Conservation (phyloP, 1,140 invertebrate species). For the Aphaenogaster floridana region DNA sequence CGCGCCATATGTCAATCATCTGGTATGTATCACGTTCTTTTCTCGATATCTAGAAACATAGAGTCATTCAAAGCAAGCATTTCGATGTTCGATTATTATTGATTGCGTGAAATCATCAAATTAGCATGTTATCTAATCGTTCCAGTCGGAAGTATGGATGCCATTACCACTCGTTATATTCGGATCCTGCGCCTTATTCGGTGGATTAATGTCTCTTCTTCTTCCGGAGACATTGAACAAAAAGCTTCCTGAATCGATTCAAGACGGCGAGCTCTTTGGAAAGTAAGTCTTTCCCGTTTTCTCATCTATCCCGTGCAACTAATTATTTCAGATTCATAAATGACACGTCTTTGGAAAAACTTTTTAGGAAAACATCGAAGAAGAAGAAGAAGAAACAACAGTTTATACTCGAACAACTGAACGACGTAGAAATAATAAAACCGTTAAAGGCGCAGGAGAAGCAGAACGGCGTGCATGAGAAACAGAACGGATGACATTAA, state of each 20-base stretch:
- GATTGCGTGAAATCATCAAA: not conserved
- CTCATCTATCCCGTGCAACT: not conserved
- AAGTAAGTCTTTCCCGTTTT: constrained; percentile 82
- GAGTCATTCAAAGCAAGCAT: not conserved
- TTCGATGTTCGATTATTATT: not conserved
- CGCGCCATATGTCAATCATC: constrained; percentile 91
- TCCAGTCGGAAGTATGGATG: constrained; percentile 88
- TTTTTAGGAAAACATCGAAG: constrained; percentile 71
- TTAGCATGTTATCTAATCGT: constrained; percentile 32
- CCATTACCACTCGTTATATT: constrained; percentile 92
- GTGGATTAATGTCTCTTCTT: constrained; percentile 90
- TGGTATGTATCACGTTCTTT: constrained; percentile 84
- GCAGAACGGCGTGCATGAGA: constrained; percentile 82
- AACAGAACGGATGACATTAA: constrained; percentile 80
- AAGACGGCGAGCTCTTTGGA: constrained; percentile 91
- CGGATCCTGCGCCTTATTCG: constrained; percentile 89
- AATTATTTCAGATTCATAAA: not conserved
- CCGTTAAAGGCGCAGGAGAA: constrained; percentile 80
- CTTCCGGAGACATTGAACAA: constrained; percentile 93
- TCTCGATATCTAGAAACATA: not conserved
- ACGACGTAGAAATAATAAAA: constrained; percentile 79
- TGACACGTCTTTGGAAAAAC: constrained; percentile 9
- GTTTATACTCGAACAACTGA: constrained; percentile 75
- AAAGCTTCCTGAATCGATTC: constrained; percentile 92
- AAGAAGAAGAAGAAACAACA: constrained; percentile 77